Evolutionary conservation across 2,113 vertebrate species (phyloP).

Genomic region (Puma concolor): DNA sequence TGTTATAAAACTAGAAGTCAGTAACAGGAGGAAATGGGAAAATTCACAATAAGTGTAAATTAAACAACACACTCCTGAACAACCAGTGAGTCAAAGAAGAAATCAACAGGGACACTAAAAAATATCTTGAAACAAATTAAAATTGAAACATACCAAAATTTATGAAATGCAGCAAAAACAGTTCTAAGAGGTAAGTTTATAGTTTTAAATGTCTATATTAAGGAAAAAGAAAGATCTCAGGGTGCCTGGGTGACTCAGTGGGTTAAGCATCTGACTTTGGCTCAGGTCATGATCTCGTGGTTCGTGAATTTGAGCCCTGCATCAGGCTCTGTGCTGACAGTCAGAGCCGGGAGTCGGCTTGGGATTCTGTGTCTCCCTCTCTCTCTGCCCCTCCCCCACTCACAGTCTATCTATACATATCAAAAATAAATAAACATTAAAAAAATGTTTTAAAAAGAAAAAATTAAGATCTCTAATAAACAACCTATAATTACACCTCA

Average conservation of each 20-base stretch:
- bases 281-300: too few relatives aligned
- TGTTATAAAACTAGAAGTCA: background rate
- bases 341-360: too few relatives aligned
- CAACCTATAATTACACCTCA: background rate
- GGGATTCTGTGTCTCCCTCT: too few relatives aligned
- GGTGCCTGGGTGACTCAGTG: too few relatives aligned
- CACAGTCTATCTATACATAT: too few relatives aligned
- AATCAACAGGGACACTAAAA: background rate
- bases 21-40: background rate
- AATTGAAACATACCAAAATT: background rate
- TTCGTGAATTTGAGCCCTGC: too few relatives aligned
- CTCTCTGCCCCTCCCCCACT: too few relatives aligned
- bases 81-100: background rate
- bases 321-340: too few relatives aligned
- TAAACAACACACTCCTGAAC: background rate
- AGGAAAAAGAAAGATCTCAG: background rate
- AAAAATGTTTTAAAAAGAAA: background rate
- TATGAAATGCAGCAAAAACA: background rate
- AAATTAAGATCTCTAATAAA: background rate
- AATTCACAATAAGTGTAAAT: background rate
- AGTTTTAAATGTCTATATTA: background rate
- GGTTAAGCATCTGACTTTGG: too few relatives aligned
- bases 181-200: background rate
- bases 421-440: too few relatives aligned
- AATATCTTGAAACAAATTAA: background rate